phyloP scores from a whole-genome alignment of 2,113 vertebrate genomes.

The Epinephelus moara region DNA sequence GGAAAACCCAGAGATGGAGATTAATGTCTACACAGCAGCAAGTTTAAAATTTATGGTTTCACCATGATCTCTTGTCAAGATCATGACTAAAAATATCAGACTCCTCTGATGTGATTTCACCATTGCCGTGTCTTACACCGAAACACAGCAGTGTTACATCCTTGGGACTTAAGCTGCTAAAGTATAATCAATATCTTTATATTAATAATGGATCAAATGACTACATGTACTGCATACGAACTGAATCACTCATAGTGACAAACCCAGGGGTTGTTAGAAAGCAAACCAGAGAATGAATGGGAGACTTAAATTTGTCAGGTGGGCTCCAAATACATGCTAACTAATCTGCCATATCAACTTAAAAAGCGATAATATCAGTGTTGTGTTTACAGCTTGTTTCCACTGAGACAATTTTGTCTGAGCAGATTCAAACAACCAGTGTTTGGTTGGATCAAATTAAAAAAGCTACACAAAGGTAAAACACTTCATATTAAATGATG shows the following conservation, averaged over 20 bases:
- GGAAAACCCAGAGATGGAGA: background rate
- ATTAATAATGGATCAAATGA: slow-evolving; percentile 10
- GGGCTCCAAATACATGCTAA: too few species aligned
- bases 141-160: background rate
- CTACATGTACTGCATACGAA: background rate
- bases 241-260: too few species aligned
- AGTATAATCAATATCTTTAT: background rate
- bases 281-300: too few species aligned
- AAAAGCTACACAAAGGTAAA: background rate
- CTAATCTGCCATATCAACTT: background rate
- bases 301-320: too few species aligned
- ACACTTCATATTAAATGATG: background rate
- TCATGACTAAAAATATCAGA: background rate
- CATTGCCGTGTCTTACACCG: background rate
- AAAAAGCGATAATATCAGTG: background rate
- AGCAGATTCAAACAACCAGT: background rate
- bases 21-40: slow-evolving; percentile 1
- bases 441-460: background rate
- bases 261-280: too few species aligned
- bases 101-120: background rate
- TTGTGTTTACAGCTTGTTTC: background rate
- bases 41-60: background rate
- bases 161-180: background rate
- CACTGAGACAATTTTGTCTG: background rate
- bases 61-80: background rate